phyloP scores from a whole-genome alignment of 2,888 invertebrate species.

The Antitype chi region DNA sequence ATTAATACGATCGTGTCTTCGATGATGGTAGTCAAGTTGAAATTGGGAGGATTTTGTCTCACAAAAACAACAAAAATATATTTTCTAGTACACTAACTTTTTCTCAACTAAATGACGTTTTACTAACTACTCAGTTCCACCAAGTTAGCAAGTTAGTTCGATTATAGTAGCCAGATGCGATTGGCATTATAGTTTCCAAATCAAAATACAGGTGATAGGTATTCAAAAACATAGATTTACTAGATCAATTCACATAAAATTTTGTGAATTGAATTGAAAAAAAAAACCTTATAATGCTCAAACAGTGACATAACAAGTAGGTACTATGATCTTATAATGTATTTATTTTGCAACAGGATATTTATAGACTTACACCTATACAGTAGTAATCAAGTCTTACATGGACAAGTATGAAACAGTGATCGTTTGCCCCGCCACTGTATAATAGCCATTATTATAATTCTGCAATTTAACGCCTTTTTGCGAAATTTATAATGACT shows the following conservation, averaged over 20 bases:
- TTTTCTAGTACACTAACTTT: not conserved
- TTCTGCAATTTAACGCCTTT: slow-evolving; percentile 85
- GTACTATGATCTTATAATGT: slow-evolving; percentile 15
- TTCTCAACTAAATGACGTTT: not conserved
- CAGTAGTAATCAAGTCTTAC: slow-evolving; percentile 69
- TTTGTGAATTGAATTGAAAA: not conserved
- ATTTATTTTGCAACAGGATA: slow-evolving; percentile 44
- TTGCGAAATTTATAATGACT: slow-evolving; percentile 85
- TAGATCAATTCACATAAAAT: not conserved
- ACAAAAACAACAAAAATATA: not conserved
- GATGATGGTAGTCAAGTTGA: not conserved
- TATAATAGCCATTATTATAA: slow-evolving; percentile 83
- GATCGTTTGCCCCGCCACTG: slow-evolving; percentile 74
- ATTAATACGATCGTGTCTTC: not conserved
- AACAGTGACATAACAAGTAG: not conserved
- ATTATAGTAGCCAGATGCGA: not conserved
- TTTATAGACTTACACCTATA: slow-evolving; percentile 55
- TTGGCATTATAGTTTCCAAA: not conserved
- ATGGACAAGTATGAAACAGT: slow-evolving; percentile 57
- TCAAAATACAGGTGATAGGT: not conserved
- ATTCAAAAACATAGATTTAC: not conserved
- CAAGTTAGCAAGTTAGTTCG: not conserved
- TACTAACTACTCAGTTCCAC: not conserved
- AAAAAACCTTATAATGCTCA: not conserved
- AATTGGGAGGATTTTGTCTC: too few species aligned